Evolutionary conservation across 2,888 invertebrate species (phyloP).

Genomic region (Epsilonema sp.): DNA sequence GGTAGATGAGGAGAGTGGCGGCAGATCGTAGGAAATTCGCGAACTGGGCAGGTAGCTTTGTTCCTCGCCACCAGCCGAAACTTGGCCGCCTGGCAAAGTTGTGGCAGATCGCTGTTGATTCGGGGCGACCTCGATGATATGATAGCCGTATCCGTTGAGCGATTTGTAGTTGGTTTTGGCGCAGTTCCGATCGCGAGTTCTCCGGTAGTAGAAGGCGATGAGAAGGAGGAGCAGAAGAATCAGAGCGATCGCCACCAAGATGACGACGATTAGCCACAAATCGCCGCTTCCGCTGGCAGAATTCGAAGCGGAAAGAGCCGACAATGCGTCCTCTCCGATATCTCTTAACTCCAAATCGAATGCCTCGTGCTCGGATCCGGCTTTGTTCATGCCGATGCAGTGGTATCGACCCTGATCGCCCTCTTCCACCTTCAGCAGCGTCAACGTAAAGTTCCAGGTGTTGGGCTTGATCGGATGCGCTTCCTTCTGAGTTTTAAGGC

Average conservation of each 20-base stretch:
- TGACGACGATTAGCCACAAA: background rate
- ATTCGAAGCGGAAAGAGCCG: background rate
- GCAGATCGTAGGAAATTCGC: background rate
- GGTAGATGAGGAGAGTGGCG: background rate
- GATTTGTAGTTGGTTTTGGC: background rate
- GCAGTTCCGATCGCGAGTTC: too few relatives aligned
- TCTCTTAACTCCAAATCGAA: background rate
- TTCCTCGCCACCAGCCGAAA: background rate
- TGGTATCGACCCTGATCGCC: background rate
- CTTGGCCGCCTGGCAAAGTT: background rate
- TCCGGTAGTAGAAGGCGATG: too few relatives aligned
- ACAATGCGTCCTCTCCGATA: background rate
- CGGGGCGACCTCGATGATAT: background rate
- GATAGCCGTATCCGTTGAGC: conserved; percentile 4
- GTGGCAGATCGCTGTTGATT: too few relatives aligned
- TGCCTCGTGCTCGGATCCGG: background rate
- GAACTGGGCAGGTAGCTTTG: background rate
- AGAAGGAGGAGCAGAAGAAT: too few relatives aligned
- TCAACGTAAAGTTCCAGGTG: background rate
- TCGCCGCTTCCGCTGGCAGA: background rate
- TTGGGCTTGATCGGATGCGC: background rate
- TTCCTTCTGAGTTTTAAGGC: background rate
- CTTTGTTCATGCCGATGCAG: background rate
- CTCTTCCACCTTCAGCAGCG: background rate
- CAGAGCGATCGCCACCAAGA: background rate